A percentile compares a stretch with the other conserved stretches of the same genome.
phyloP scores from a whole-genome alignment of 2,113 vertebrate genomes.

The Synodontis membranacea region DNA sequence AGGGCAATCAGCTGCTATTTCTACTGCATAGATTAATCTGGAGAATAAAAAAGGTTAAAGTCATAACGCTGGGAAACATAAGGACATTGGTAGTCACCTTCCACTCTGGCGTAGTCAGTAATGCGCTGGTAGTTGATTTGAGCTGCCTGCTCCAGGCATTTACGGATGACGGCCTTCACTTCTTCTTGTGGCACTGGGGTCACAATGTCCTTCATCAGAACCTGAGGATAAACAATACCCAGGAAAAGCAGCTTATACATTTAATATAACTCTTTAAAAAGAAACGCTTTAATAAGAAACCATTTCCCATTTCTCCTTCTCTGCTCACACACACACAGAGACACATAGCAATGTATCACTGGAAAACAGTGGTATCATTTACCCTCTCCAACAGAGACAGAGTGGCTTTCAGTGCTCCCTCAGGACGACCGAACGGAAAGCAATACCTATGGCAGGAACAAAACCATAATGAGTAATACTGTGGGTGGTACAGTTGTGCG shows the following conservation, averaged over 20 bases:
- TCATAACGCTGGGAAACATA: conserved; percentile 18
- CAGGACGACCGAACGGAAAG: conserved; percentile 97
- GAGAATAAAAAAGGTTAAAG: conserved; percentile 31
- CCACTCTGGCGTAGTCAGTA: conserved; percentile 96
- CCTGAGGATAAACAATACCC: conserved; percentile 67
- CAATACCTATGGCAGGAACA: conserved; percentile 83
- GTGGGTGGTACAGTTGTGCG: background rate
- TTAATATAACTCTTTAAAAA: background rate
- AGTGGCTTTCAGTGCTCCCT: conserved; percentile 97
- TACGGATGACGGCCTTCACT: conserved; percentile 97
- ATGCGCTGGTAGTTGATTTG: conserved; percentile 96
- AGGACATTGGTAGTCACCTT: conserved; percentile 83
- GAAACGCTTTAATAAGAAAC: background rate
- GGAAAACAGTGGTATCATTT: conserved; percentile 48
- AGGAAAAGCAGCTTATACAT: background rate
- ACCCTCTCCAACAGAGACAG: conserved; percentile 97
- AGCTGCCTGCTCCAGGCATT: conserved; percentile 98
- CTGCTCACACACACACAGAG: conserved; percentile 2
- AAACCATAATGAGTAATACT: conserved; percentile 29
- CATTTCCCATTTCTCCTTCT: background rate
- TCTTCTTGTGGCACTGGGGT: conserved; percentile 98
- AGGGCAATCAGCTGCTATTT: background rate
- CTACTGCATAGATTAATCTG: conserved; percentile 10
- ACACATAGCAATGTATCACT: conserved; percentile 26
- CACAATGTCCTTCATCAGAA: conserved; percentile 99